Percentiles rank a stretch among this genome's conserved stretches.
phyloP scores from a whole-genome alignment of 2,888 invertebrate genomes.

The Stenodema calcarata region DNA sequence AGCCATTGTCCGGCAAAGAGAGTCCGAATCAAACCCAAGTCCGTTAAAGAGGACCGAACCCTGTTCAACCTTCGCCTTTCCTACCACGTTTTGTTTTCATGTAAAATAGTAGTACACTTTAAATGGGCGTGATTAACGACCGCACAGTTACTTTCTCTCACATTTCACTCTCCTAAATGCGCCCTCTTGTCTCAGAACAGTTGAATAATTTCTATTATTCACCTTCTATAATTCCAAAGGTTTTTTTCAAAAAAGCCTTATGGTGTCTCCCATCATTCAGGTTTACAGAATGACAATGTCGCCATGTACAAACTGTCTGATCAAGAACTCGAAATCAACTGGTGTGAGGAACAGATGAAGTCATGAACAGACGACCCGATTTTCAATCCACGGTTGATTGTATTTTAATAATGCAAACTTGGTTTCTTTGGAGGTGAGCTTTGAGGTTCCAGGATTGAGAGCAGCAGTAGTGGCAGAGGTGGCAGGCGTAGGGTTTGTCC shows the following conservation, averaged over 20 bases:
- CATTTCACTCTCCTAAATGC: not conserved
- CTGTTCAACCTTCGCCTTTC: not conserved
- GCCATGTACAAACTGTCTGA: no score
- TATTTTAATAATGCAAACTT: constrained; percentile 34
- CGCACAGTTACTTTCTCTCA: not conserved
- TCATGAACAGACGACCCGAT: not conserved
- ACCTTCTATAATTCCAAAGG: not conserved
- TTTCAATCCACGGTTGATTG: constrained; percentile 18
- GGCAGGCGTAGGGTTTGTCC: constrained; percentile 47
- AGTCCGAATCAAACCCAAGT: not conserved
- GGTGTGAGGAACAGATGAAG: no score
- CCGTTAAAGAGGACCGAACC: not conserved
- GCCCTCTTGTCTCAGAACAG: not conserved
- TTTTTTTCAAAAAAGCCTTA: not conserved
- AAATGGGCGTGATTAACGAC: constrained; percentile 20
- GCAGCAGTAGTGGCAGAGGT: constrained; percentile 36
- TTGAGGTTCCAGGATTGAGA: constrained; percentile 47
- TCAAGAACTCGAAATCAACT: not conserved
- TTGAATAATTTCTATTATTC: not conserved
- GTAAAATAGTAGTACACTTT: constrained; percentile 2
- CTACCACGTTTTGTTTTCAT: constrained; percentile 10
- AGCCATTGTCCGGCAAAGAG: not conserved
- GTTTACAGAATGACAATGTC: no score
- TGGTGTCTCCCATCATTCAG: no score
- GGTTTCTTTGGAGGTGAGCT: constrained; percentile 33